Conservation (phyloP, 2,888 invertebrate genomes). For the Ischnura elegans region DNA sequence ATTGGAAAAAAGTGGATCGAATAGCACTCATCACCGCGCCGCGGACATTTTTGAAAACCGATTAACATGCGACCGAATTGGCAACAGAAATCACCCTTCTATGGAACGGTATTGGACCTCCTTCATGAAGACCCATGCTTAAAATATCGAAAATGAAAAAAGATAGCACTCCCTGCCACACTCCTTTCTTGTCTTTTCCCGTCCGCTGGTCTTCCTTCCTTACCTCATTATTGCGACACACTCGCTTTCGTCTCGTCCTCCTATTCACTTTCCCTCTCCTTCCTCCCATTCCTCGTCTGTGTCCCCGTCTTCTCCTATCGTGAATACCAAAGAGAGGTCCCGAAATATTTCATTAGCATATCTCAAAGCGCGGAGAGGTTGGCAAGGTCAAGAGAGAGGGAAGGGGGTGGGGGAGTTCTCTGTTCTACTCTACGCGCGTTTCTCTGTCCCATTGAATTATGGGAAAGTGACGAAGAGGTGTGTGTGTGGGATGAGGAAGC, state of each 20-base stretch:
- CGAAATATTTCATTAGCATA: conserved; percentile 28
- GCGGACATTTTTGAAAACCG: too few relatives aligned
- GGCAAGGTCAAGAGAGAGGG: conserved; percentile 28
- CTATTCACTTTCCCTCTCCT: neutral
- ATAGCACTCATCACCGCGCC: too few relatives aligned
- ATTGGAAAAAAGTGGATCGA: too few relatives aligned
- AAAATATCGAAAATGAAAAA: too few relatives aligned
- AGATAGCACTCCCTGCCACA: too few relatives aligned
- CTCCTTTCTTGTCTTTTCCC: neutral
- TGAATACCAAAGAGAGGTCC: conserved; percentile 4
- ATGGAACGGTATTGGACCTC: too few relatives aligned
- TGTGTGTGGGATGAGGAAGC: too few relatives aligned
- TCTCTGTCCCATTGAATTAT: neutral
- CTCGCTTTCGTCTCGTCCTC: neutral
- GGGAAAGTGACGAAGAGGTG: neutral
- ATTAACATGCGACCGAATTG: too few relatives aligned
- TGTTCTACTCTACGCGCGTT: neutral
- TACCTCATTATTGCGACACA: neutral
- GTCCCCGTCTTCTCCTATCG: neutral
- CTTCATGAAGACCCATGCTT: too few relatives aligned
- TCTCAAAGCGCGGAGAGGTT: neutral
- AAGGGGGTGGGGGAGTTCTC: too few relatives aligned
- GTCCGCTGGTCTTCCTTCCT: too few relatives aligned
- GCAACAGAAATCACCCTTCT: too few relatives aligned
- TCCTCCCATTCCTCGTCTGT: neutral